Conservation (phyloP, 2,888 invertebrate species). For the Rhagonycha fulva region DNA sequence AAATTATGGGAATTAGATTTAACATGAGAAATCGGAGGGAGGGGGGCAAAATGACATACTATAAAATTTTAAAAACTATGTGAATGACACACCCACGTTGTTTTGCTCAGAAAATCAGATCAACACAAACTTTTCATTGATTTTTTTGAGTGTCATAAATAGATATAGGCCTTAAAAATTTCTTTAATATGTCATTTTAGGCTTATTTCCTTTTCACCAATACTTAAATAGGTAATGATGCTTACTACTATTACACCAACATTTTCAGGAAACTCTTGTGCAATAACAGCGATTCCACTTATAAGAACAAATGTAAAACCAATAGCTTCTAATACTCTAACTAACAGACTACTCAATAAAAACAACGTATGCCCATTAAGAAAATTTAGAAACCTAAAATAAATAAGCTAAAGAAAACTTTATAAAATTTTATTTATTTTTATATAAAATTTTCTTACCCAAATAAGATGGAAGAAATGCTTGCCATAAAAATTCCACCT, state of each 20-base stretch:
- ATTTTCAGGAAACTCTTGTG: background rate
- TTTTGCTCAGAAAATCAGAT: too few species aligned
- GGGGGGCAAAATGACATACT: too few species aligned
- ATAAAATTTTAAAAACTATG: too few species aligned
- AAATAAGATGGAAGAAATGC: background rate
- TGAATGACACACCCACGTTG: too few species aligned
- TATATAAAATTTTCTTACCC: background rate
- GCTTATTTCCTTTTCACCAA: too few species aligned
- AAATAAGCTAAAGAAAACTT: background rate
- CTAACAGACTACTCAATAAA: background rate
- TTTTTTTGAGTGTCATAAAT: too few species aligned
- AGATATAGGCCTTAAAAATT: too few species aligned
- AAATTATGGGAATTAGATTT: too few species aligned
- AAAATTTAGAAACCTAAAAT: background rate
- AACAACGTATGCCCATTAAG: background rate
- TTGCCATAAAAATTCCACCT: background rate
- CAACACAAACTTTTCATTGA: too few species aligned
- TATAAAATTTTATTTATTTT: too few species aligned
- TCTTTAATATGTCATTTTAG: too few species aligned
- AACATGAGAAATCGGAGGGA: too few species aligned
- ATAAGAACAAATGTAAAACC: background rate
- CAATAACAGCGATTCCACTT: background rate
- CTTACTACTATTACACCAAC: background rate
- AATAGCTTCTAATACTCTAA: background rate
- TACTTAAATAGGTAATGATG: background rate